Percentiles rank a stretch among this genome's conserved stretches.
Evolutionary conservation across 2,888 invertebrate genomes (phyloP).

Genomic region (Athalia rosae): DNA sequence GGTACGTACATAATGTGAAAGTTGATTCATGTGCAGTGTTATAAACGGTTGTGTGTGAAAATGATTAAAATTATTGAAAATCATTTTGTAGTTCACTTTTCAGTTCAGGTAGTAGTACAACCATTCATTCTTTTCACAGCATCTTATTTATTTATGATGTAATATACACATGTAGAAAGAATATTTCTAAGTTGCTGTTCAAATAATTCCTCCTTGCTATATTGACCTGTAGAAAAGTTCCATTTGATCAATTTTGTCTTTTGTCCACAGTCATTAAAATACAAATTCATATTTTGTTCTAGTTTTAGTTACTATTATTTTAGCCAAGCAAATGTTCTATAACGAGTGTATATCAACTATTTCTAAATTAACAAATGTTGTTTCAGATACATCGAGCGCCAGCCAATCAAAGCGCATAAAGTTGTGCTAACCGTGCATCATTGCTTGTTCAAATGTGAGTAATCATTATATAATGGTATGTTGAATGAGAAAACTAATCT

Average conservation of each 20-base stretch:
- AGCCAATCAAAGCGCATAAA: constrained; percentile 70
- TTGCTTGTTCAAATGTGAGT: constrained; percentile 58
- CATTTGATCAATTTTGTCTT: too few species aligned
- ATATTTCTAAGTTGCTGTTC: too few species aligned
- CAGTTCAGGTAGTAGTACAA: background rate
- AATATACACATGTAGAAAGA: too few species aligned
- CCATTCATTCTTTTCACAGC: too few species aligned
- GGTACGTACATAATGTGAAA: constrained; percentile 16
- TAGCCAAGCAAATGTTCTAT: background rate
- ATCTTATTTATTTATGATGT: too few species aligned
- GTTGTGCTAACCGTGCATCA: constrained; percentile 71
- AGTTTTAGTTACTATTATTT: background rate
- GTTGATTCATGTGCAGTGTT: constrained; percentile 34
- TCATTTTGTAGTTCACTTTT: background rate
- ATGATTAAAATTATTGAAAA: too few species aligned
- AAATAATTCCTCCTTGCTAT: too few species aligned
- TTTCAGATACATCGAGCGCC: constrained; percentile 66
- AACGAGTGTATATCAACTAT: background rate
- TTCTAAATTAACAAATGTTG: constrained; percentile 30
- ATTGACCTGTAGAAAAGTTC: too few species aligned
- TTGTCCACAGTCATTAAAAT: background rate
- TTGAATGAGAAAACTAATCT: constrained; percentile 56
- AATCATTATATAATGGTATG: constrained; percentile 53
- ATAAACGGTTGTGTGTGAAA: constrained; percentile 11
- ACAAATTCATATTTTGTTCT: background rate